Conservation (phyloP, 2,888 invertebrate species). For the Noctua fimbriata region DNA sequence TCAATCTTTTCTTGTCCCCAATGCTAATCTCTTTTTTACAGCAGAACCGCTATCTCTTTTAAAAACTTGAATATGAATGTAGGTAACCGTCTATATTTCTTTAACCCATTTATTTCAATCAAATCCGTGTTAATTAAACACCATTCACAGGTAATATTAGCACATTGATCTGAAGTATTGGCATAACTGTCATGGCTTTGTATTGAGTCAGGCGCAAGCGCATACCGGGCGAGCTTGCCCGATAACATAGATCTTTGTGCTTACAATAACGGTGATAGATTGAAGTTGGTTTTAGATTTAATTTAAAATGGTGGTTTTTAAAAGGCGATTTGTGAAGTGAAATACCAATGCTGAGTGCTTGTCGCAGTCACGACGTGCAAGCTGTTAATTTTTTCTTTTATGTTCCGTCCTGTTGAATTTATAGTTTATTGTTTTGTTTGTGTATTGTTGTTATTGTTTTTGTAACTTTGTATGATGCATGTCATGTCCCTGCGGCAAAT, state of each 20-base stretch:
- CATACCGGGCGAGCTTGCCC: slow-evolving; percentile 5
- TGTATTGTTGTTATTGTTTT: too few relatives aligned
- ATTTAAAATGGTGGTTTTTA: too few relatives aligned
- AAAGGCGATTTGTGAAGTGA: not conserved
- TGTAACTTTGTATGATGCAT: too few relatives aligned
- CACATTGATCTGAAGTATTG: slow-evolving; percentile 48
- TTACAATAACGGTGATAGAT: slow-evolving; percentile 30
- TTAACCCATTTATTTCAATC: slow-evolving; percentile 31
- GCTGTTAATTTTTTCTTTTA: too few relatives aligned
- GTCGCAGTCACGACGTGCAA: too few relatives aligned
- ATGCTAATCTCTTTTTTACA: not conserved
- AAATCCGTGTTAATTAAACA: slow-evolving; percentile 54
- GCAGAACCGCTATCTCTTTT: not conserved
- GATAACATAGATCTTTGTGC: slow-evolving; percentile 19
- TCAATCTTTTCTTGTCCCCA: not conserved
- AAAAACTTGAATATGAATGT: not conserved
- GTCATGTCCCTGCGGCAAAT: too few relatives aligned
- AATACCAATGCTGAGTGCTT: not conserved
- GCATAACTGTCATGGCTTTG: slow-evolving; percentile 56
- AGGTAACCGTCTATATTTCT: slow-evolving; percentile 18
- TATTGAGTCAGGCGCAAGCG: slow-evolving; percentile 39
- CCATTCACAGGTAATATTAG: slow-evolving; percentile 26
- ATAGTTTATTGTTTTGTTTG: too few relatives aligned
- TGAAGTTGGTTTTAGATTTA: not conserved
- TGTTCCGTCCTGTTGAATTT: too few relatives aligned